Evolutionary conservation across 2,888 invertebrate species (phyloP), one percentile per base, ranked within the genome.

Genomic region (Frankliniella intonsa): DNA sequence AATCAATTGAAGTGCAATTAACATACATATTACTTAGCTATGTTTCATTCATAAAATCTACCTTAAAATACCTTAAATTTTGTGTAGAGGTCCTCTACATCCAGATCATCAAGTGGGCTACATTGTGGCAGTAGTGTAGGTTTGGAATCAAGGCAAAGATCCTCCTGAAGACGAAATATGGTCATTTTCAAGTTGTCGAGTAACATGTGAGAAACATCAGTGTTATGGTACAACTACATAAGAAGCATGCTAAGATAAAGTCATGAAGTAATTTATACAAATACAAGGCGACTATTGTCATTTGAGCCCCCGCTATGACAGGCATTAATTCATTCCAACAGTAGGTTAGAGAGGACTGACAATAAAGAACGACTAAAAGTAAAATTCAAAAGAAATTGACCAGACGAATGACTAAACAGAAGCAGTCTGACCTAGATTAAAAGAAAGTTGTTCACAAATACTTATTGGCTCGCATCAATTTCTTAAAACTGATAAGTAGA

Each of bases 11-110:
- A n/a, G 27, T 11, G 25, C 1, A 11, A 22, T 22, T 38, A 81
- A 65, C 76, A 76, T 8, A n/a, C 50, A 22, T 76, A 81, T 38
- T 0, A 17, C 25, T 7, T 2, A 82, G 69, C 25, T 5, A n/a
- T 49, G 11, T 50, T n/a, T 27, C 82, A 27, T 51, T 80, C n/a
- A 51, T 17, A 19, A 12, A 49, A 80, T 10, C n/a, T n/a, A n/a
- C n/a, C n/a, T 14, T 79, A 19, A 84, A 82, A 82, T 90, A 95
- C 95, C 93, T 98, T 98, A 87, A 95, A 98, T 89, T 97, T 97
- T 19, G 97, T 97, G 88, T 97, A 98, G 81, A 98, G 90, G 90
- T 98, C 98, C 88, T 97, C 97, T 79, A 94, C 91, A 88, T 97
- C 97, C 84, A 95, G 86, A 86, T 96, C 96, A 85, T 96, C 96